Evolutionary conservation across 2,113 vertebrate species (phyloP), one percentile per base, ranked within the genome.

Genomic region (Grantiella picta): DNA sequence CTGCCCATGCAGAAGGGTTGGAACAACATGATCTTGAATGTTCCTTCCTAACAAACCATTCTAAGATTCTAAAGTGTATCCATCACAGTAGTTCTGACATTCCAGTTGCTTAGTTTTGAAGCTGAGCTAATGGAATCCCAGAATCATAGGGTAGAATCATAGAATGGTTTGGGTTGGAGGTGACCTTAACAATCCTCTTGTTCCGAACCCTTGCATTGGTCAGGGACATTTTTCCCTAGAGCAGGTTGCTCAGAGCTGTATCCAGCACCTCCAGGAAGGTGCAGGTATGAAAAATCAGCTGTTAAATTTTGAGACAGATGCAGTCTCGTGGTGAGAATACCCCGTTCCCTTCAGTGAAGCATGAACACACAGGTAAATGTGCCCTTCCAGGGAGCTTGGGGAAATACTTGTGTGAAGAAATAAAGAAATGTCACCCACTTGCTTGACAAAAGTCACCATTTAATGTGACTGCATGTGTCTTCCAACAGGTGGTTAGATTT

Each of bases 291-390:
- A 72, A 31, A 35, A 75, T 13, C 9, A 8, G 5, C 65, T 54
- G 6, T 25, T 64, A 8, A 71, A 70, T 15, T 40, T 21, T 85
- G 27, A 79, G 27, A 25, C 3, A 52, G 11, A 28, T 10, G 23
- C 3, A 68, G 14, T 35, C 5, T 29, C 0, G 0, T 25, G 28
- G 7, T 64, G 5, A 86, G 20, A 76, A 38, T 29, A 19, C 2
- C 12, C 6, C 2, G 1, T 27, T 38, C 11, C 12, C 33, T 86
- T 10, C 42, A 54, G 23, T 11, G 7, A 80, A 82, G 27, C 33
- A 60, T 5, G 31, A 68, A 12, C 2, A 11, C 1, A 16, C 10
- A 29, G 11, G 27, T 12, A 73, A 59, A 71, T 29, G 1, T 70
- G 36, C 5, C 20, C 5, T 70, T 64, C 35, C 33, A 78, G 7